A percentile compares a stretch with the other conserved stretches of the same genome.
These are phyloP conservation scores for Sylvia borin DNA, from an alignment of 2,797 vertebrate species.

Conservation along the genomic window DNA sequence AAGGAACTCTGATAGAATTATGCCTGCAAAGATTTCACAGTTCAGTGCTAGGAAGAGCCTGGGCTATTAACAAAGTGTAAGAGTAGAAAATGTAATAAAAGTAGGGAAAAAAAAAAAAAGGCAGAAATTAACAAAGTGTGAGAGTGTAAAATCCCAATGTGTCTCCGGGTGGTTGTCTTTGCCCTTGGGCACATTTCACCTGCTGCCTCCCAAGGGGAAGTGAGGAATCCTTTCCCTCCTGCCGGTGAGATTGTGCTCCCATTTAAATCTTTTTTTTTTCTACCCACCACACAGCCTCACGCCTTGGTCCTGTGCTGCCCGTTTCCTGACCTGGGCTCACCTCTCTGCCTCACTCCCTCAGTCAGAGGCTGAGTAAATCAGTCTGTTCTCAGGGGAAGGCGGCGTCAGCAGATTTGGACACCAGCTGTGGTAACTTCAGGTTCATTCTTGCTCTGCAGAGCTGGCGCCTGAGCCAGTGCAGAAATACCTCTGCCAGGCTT, in stretches of 20 bases:
- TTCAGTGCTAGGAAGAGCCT: not conserved
- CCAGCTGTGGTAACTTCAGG: not conserved
- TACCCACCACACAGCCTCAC: not conserved
- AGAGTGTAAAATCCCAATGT: not conserved
- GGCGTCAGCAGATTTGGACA: constrained; percentile 7
- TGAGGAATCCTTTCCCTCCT: not conserved
- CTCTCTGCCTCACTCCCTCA: not conserved
- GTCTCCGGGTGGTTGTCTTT: not conserved
- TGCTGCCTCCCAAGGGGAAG: not conserved
- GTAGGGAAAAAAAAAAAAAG: too few relatives aligned
- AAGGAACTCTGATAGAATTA: not conserved
- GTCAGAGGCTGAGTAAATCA: not conserved
- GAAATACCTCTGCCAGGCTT: not conserved
- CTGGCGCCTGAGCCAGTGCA: not conserved
- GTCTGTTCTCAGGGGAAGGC: not conserved
- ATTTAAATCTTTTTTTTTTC: not conserved
- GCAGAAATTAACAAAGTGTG: not conserved
- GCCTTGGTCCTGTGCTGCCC: not conserved
- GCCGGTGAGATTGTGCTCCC: not conserved
- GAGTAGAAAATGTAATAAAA: not conserved
- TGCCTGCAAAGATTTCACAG: constrained; percentile 14
- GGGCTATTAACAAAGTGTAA: not conserved
- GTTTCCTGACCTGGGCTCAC: not conserved
- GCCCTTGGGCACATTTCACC: not conserved
- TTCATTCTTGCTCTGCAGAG: constrained; percentile 24